These are phyloP conservation scores for Butastur rufipennis DNA, from an alignment of 2,113 vertebrate species.

Conservation along the genomic window DNA sequence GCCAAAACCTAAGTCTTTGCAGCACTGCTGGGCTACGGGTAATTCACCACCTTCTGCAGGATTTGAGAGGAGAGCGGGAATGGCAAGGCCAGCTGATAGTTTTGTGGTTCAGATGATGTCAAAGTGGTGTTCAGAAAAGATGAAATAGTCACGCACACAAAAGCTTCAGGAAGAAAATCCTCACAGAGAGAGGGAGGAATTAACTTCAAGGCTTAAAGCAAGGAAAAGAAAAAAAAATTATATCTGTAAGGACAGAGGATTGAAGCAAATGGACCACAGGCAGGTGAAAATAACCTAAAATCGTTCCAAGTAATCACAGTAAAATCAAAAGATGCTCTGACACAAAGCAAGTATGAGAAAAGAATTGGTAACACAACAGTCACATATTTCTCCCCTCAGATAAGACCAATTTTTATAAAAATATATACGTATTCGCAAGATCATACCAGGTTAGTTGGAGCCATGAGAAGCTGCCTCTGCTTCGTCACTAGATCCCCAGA, in stretches of 20 bases:
- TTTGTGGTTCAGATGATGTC: constrained; percentile 10
- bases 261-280: constrained; percentile 26
- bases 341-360: not conserved
- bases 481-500: not conserved
- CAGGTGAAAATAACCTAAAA: constrained; percentile 46
- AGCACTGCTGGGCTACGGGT: not conserved
- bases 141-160: constrained; percentile 40
- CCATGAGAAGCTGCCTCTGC: not conserved
- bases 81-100: not conserved
- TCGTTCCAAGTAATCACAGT: not conserved
- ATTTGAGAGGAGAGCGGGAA: not conserved
- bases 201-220: constrained; percentile 52
- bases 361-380: not conserved
- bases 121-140: not conserved
- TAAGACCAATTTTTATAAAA: not conserved
- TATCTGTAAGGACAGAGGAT: constrained; percentile 9
- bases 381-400: not conserved
- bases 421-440: not conserved
- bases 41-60: not conserved
- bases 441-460: not conserved
- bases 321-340: constrained; percentile 32
- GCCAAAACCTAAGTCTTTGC: not conserved
- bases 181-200: constrained; percentile 1
- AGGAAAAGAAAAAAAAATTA: not conserved
- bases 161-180: constrained; percentile 44